Conservation (phyloP, 2,888 invertebrate species). For the Callosobruchus maculatus region DNA sequence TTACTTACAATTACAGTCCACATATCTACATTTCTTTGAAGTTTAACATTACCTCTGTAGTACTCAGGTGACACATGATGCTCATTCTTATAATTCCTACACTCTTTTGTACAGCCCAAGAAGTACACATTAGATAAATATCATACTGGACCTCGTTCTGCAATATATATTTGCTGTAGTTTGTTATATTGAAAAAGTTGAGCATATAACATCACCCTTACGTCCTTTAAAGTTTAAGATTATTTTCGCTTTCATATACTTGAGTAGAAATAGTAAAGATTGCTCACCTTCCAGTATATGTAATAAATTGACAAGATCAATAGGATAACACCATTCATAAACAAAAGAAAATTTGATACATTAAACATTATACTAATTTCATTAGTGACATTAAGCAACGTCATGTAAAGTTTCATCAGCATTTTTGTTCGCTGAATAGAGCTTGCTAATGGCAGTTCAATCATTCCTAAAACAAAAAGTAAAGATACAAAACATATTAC, state of each 20-base stretch:
- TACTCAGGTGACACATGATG: constrained; percentile 1
- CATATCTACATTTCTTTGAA: background rate
- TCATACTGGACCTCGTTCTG: background rate
- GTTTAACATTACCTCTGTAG: constrained; percentile 1
- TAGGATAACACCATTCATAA: constrained; percentile 19
- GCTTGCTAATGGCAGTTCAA: background rate
- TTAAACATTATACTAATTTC: constrained; percentile 18
- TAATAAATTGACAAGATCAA: constrained; percentile 21
- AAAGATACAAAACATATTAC: too few relatives aligned
- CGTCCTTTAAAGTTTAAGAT: too few relatives aligned
- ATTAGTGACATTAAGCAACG: background rate
- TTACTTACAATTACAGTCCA: too few relatives aligned
- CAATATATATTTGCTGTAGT: background rate
- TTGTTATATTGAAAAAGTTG: background rate
- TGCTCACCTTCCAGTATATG: constrained; percentile 21
- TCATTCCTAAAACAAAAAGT: background rate
- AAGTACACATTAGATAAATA: background rate
- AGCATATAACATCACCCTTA: background rate
- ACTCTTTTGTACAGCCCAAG: background rate
- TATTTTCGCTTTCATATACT: too few relatives aligned
- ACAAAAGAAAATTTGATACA: constrained; percentile 15
- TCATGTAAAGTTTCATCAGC: constrained; percentile 1
- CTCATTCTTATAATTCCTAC: background rate
- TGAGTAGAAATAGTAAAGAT: too few relatives aligned
- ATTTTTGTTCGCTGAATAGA: background rate